A percentile compares a stretch with the other conserved stretches of the same genome.
Conservation (phyloP, 2,797 vertebrate genomes). For the Numenius phaeopus region DNA sequence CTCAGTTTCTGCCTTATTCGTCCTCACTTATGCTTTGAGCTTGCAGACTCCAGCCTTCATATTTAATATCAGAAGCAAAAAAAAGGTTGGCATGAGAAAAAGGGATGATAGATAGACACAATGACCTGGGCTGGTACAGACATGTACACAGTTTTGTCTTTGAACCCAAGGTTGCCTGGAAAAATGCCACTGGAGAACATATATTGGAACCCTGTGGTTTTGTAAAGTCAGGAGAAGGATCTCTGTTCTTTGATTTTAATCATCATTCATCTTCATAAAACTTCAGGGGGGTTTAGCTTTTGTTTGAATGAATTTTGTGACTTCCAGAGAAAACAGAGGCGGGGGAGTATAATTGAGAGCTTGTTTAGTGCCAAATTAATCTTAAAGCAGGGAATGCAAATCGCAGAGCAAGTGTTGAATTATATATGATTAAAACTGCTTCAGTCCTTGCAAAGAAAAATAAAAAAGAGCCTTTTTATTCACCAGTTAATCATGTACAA, state of each 20-base stretch:
- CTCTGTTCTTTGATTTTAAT: slow-evolving; percentile 16
- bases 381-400: slow-evolving; percentile 53
- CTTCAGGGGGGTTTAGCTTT: slow-evolving; percentile 38
- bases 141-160: neutral
- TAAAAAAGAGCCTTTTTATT: slow-evolving; percentile 12
- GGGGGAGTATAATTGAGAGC: slow-evolving; percentile 59
- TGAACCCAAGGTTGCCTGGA: slow-evolving; percentile 6
- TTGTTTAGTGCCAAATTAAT: slow-evolving; percentile 62
- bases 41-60: neutral
- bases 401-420: slow-evolving; percentile 6
- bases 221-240: neutral
- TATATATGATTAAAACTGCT: slow-evolving; percentile 52
- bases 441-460: slow-evolving; percentile 27
- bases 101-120: neutral
- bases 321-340: slow-evolving; percentile 66
- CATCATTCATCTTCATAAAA: slow-evolving; percentile 54
- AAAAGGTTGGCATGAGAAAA: neutral
- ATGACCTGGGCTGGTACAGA: neutral
- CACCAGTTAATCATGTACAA: slow-evolving; percentile 27
- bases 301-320: slow-evolving; percentile 71
- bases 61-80: neutral
- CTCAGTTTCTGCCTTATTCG: neutral
- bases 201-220: neutral
- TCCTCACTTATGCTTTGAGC: neutral
- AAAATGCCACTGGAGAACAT: neutral